These are phyloP conservation scores for Ophion obscuratus DNA, from an alignment of 2,888 invertebrate genomes.

Conservation along the genomic window DNA sequence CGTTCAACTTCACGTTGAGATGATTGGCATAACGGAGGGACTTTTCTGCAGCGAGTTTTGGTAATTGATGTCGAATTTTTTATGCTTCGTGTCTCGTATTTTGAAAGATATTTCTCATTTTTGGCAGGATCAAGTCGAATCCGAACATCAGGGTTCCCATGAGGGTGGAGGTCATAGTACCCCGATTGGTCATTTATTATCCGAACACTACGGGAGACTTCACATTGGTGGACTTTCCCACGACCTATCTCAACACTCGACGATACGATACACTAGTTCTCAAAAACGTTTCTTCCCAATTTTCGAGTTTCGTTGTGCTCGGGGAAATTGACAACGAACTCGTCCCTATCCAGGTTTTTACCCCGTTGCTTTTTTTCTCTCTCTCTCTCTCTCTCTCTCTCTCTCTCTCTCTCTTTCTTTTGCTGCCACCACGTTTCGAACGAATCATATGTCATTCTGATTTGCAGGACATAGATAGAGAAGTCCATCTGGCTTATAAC, in stretches of 20 bases:
- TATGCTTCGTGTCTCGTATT: not conserved
- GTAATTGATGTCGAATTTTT: conserved; percentile 69
- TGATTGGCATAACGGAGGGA: conserved; percentile 81
- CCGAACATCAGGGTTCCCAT: conserved; percentile 74
- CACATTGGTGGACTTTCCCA: conserved; percentile 83
- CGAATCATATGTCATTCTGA: not conserved
- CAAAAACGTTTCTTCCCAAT: conserved; percentile 82
- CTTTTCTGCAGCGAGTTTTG: conserved; percentile 83
- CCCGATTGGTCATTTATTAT: conserved; percentile 80
- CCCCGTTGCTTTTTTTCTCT: conserved; percentile 17
- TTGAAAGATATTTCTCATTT: not conserved
- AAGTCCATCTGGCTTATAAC: conserved; percentile 69
- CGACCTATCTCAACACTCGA: conserved; percentile 81
- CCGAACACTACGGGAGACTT: conserved; percentile 81
- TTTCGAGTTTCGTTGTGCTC: conserved; percentile 82
- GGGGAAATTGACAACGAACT: conserved; percentile 78
- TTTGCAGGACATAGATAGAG: conserved; percentile 68
- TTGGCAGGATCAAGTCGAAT: conserved; percentile 74
- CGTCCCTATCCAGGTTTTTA: conserved; percentile 76
- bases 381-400: too few relatives aligned
- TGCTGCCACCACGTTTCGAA: too few relatives aligned
- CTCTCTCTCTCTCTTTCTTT: not conserved
- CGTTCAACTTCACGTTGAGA: conserved; percentile 78
- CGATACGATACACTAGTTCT: conserved; percentile 81
- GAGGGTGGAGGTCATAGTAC: conserved; percentile 77